Base-by-base conservation (phyloP, 2,888 invertebrate genomes). In the Caenorhabditis sp. region DNA sequence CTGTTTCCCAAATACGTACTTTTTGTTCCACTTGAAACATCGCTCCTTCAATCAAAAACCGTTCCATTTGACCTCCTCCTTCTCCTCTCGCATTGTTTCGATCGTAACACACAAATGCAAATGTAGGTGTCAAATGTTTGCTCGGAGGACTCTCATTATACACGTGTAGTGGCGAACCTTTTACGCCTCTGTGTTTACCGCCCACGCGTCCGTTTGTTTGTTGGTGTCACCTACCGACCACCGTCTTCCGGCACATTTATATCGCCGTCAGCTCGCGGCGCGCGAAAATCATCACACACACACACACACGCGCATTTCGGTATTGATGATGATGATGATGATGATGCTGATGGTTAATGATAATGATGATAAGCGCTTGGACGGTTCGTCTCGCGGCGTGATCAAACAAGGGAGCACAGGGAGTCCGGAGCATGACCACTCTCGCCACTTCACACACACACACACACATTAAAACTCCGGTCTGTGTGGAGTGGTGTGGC, bases 371-470 rank as follows among this genome's bases (percentile, higher is more conserved):
- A n/a, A n/a, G n/a, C n/a, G n/a, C n/a, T n/a, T n/a, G n/a, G 27
- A 7, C 24, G 55, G 13, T 20, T 41, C 61, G n/a, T 15, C 37
- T 20, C 43, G 41, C 63, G 63, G 63, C 63, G 52, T 63, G 63
- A 63, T 63, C 63, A 63, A 63, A 63, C 32, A 63, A n/a, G n/a
- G n/a, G 15, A 20, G 43, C 20, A 30, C n/a, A 37, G 22, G 43
- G 26, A n/a, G 26, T 39, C 7, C 52, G n/a, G 61, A 52, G 63
- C 63, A 63, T 63, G 63, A 63, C 63, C 63, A 63, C 62, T 61
- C 59, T 48, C 37, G 46, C 22, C 63, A 53, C 63, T 63, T 63
- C 63, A 63, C 63, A 63, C 63, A 50, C 37, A 30, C n/a, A n/a
- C n/a, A n/a, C n/a, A n/a, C 30, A 30, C 30, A 30, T 5, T n/a